Base-by-base conservation (phyloP, 2,113 vertebrate species). In the Ammospiza caudacuta region DNA sequence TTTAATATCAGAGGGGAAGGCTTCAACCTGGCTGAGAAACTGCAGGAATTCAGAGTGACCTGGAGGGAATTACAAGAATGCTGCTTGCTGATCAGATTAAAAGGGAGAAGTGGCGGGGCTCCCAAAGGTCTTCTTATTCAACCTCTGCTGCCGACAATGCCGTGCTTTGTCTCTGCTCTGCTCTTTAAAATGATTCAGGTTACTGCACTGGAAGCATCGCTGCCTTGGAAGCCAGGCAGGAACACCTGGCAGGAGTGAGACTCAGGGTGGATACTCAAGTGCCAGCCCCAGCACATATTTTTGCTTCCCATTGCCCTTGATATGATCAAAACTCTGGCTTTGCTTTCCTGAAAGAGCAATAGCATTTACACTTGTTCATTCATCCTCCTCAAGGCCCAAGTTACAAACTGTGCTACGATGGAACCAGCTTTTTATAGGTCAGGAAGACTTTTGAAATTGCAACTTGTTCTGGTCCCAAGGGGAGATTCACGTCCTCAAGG, bases 31-130 rank as follows among this genome's bases (percentile, higher is more conserved):
- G 91, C 86, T 97, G 92, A 97, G 96, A 97, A 97, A 88, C 85
- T 47, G 23, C 78, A 97, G 95, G 97, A 97, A 97, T 97, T 97
- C 52, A 17, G 72, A 72, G 91, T 87, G 88, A 96, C 96, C 97
- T 83, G 90, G 78, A 91, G 96, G 95, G 91, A 96, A 94, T 96
- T 84, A 66, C 67, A 97, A 94, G 97, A 98, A 98, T 97, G 97
- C 41, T 55, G 94, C 86, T 95, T 28, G 95, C 95, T 92, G 97
- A 97, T 96, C 96, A 80, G 88, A 96, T 97, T 96, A 98, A 97
- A 96, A 96, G 95, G 90, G 94, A 92, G 95, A 96, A 72, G 94
- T 84, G 91, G 94, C 20, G 1, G 47, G 90, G 90, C 95, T 97
- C 96, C 96, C 96, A 93, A 74, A 97, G 92, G 92, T 95, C 96